These are phyloP conservation scores for Calliphora vomitoria DNA, from an alignment of 2,888 invertebrate species.

Conservation along the genomic window DNA sequence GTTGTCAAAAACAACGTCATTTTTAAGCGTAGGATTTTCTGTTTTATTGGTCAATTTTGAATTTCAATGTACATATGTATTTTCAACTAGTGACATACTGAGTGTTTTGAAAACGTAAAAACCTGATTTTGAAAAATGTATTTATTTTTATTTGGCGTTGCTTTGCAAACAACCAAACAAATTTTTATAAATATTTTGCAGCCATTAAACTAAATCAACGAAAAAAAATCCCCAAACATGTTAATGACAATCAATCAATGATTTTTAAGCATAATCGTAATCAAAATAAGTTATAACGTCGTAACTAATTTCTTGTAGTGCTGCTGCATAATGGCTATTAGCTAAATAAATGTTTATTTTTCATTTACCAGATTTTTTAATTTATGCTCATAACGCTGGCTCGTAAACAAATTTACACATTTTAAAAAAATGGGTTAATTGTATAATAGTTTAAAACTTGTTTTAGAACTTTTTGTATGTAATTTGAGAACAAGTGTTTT, in stretches of 20 bases:
- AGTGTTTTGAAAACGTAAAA: constrained; percentile 2
- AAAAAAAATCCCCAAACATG: constrained; percentile 18
- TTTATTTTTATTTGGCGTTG: constrained; percentile 9
- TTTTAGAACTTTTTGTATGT: background rate
- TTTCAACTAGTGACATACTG: constrained; percentile 35
- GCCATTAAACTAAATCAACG: background rate
- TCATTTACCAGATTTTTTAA: background rate
- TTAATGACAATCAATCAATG: constrained; percentile 45
- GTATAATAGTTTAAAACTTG: constrained; percentile 4
- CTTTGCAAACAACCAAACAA: constrained; percentile 8
- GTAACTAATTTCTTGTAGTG: background rate
- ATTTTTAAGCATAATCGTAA: constrained; percentile 4
- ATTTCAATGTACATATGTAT: background rate
- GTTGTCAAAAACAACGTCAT: constrained; percentile 12
- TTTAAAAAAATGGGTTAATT: background rate
- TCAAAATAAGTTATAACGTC: background rate
- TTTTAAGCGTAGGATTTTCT: constrained; percentile 48
- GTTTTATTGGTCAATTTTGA: constrained; percentile 19
- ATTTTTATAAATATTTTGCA: background rate
- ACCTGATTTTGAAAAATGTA: constrained; percentile 25
- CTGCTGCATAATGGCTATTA: background rate
- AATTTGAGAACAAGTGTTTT: constrained; percentile 26
- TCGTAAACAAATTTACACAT: constrained; percentile 6
- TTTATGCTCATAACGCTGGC: background rate
- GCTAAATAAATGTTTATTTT: background rate